Evolutionary conservation across 37 sponge, comb jelly and placozoan genomes (phyloP).

Genomic region (Petrosia ficiformis): DNA sequence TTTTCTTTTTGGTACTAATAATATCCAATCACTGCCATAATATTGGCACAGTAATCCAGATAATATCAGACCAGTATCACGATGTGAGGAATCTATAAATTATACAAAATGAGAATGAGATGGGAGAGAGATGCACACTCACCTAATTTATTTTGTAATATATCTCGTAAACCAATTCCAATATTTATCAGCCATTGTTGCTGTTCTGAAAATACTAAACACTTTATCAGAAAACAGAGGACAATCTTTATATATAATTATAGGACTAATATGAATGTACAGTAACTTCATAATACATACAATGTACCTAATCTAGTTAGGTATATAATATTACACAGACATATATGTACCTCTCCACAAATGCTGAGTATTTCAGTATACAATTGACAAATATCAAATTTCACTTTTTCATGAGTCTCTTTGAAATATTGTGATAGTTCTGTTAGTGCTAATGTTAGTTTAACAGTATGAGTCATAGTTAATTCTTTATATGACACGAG

Average conservation of each 20-base stretch:
- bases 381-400: conserved; percentile 2
- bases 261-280: too few relatives aligned
- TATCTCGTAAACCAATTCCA: conserved; percentile 47
- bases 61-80: background rate
- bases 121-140: background rate
- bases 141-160: conserved; percentile 54
- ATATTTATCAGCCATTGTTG: conserved; percentile 41
- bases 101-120: background rate
- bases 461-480: background rate
- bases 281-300: too few relatives aligned
- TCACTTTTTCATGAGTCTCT: background rate
- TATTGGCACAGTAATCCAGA: background rate
- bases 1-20: background rate
- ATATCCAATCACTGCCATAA: background rate
- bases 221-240: too few relatives aligned
- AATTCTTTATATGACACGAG: background rate
- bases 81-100: background rate
- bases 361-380: background rate
- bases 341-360: too few relatives aligned
- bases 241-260: too few relatives aligned
- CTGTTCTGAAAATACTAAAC: too few relatives aligned
- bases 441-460: background rate
- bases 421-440: background rate
- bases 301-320: too few relatives aligned
- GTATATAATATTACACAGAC: too few relatives aligned